Conservation (phyloP, 2,888 invertebrate genomes). For the Nomada fucata region DNA sequence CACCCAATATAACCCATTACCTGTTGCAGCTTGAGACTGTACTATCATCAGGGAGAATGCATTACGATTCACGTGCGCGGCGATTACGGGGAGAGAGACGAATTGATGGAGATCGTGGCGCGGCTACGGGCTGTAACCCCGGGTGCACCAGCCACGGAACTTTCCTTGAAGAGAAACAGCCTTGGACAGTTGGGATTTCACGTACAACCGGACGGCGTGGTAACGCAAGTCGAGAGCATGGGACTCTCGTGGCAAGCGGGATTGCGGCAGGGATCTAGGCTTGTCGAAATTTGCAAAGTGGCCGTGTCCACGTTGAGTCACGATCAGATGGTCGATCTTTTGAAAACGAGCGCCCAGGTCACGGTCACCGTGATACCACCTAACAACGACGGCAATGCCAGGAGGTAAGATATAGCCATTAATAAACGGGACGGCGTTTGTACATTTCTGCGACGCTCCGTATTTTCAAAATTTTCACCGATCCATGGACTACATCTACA, state of each 20-base stretch:
- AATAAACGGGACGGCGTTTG: background rate
- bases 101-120: conserved; percentile 91
- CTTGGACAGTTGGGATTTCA: conserved; percentile 95
- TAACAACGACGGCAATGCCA: conserved; percentile 88
- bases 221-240: conserved; percentile 94
- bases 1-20: background rate
- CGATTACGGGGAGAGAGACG: conserved; percentile 88
- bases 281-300: conserved; percentile 96
- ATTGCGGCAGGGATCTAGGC: conserved; percentile 93
- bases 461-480: background rate
- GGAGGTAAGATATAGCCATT: conserved; percentile 83
- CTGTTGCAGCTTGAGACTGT: conserved; percentile 89
- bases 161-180: conserved; percentile 92
- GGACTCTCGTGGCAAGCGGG: conserved; percentile 92
- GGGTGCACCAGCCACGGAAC: conserved; percentile 91
- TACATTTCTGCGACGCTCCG: too few relatives aligned
- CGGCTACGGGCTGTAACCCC: conserved; percentile 92
- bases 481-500: background rate
- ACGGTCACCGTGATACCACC: conserved; percentile 93
- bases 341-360: conserved; percentile 95
- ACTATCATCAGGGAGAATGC: conserved; percentile 97
- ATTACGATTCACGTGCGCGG: conserved; percentile 92
- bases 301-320: conserved; percentile 95
- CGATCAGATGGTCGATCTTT: conserved; percentile 96
- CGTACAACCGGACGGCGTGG: conserved; percentile 96